Evolutionary conservation across 2,888 invertebrate species (phyloP), one percentile per base, ranked within the genome.

Genomic region (Empis livida): DNA sequence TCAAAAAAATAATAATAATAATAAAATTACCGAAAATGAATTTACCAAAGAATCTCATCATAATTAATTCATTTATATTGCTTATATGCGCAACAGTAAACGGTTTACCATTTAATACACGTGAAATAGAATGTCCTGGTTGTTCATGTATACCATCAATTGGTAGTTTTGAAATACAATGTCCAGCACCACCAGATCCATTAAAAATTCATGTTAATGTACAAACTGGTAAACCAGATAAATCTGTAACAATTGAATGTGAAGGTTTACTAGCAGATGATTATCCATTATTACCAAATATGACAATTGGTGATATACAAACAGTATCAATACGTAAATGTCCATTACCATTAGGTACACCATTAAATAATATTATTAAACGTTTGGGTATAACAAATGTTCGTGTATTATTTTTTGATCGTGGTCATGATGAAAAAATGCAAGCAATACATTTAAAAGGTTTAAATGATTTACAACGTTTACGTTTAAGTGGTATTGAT

Each of bases 401-500:
- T 8, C 61, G 63, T 37, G 69, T 73, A 8, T 59, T 79, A 27
- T 71, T 75, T 58, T 79, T 76, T 53, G 76, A 77, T 52, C 62
- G 76, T 42, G 57, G 58, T 13, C 72, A 75, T 20, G 51, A 65
- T 43, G 63, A 61, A 42, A 73, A 74, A 52, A 73, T 73, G 53
- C 69, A 82, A 37, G 71, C 73, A 27, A 70, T 72, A 49, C 79
- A 80, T 58, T 72, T 84, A 48, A 64, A 70, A 4, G 77, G 77
- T 23, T 66, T 83, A 43, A 67, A 73, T 49, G 72, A 73, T 53
- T 53, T 76, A 10, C 74, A 73, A 2, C 72, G 73, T 45, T 62
- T 85, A 44, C 66, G 75, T 14, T 65, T 85, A 4, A 74, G 76
- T 11, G 73, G 76, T 38, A 82, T 82, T 57, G 75, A 76, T 13